Base-by-base conservation (phyloP, 2,113 vertebrate species). In the Syngnathus typhle region DNA sequence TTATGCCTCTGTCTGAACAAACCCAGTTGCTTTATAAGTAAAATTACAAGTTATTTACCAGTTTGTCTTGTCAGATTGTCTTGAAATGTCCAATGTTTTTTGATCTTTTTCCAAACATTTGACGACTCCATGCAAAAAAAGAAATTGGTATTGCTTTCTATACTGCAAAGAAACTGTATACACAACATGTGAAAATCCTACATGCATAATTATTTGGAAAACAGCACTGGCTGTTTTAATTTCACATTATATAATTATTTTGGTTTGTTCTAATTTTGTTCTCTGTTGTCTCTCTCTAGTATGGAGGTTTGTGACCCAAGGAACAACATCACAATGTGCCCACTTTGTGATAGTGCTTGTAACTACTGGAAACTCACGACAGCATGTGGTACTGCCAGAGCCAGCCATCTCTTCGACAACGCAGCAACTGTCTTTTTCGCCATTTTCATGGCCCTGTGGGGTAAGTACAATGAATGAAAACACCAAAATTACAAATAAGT, bases 391-490 rank as follows among this genome's bases (percentile, higher is more conserved):
- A 98, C 95, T 0, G 95, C 97, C 55, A 90, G 92, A 0, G 97
- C 97, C 9, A 99, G 97, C 84, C 97, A 98, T 86, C 93, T 98
- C 63, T 99, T 99, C 7, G 96, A 99, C 88, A 99, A 99, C 81
- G 92, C 93, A 0, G 97, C 97, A 60, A 98, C 96, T 0, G 97
- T 99, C 64, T 94, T 98, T 90, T 99, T 98, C 89, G 95, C 97
- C 0, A 86, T 99, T 82, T 98, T 99, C 85, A 98, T 98, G 97
- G 95, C 96, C 62, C 93, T 99, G 36, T 98, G 97, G 97, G 96
- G 97, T 98, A 82, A 91, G 91, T 16, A 60, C 11, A 51, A 21
- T 60, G 1, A 21, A 23, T 7, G 61, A 3, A 19, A 49, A 19
- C n/a, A n/a, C n/a, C n/a, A n/a, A n/a, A n/a, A n/a, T n/a, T n/a